Conservation (phyloP, 2,888 invertebrate genomes). For the Dryocosmus kuriphilus region DNA sequence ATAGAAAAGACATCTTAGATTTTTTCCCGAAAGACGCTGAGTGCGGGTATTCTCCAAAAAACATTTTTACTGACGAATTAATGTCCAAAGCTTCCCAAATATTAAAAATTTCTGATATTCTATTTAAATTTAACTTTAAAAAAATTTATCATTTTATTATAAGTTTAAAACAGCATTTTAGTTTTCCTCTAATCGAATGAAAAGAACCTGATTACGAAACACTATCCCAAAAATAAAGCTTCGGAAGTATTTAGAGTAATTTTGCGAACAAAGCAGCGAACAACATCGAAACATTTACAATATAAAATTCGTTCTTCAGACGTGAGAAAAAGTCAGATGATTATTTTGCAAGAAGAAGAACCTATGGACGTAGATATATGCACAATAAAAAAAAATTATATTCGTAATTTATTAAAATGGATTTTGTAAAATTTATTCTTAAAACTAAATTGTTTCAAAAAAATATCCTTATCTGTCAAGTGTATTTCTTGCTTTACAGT, state of each 20-base stretch:
- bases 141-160: neutral
- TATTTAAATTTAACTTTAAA: too few species aligned
- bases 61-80: constrained; percentile 51
- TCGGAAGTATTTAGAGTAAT: constrained; percentile 53
- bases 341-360: constrained; percentile 50
- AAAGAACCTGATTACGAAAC: constrained; percentile 41
- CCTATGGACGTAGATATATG: constrained; percentile 45
- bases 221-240: constrained; percentile 49
- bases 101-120: constrained; percentile 47
- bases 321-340: constrained; percentile 46
- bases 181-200: constrained; percentile 46
- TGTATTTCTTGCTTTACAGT: constrained; percentile 59
- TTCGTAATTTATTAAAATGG: neutral
- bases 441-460: neutral
- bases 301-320: constrained; percentile 58
- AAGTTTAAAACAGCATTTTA: constrained; percentile 22
- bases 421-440: neutral
- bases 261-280: constrained; percentile 43
- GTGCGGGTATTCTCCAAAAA: constrained; percentile 53
- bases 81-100: constrained; percentile 51
- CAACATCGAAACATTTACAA: constrained; percentile 48
- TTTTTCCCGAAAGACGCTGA: constrained; percentile 46
- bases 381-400: neutral
- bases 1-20: constrained; percentile 41
- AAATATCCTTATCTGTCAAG: constrained; percentile 57